These are phyloP conservation scores for Alectoris magna DNA, from an alignment of 2,797 vertebrate genomes.

Conservation along the genomic window DNA sequence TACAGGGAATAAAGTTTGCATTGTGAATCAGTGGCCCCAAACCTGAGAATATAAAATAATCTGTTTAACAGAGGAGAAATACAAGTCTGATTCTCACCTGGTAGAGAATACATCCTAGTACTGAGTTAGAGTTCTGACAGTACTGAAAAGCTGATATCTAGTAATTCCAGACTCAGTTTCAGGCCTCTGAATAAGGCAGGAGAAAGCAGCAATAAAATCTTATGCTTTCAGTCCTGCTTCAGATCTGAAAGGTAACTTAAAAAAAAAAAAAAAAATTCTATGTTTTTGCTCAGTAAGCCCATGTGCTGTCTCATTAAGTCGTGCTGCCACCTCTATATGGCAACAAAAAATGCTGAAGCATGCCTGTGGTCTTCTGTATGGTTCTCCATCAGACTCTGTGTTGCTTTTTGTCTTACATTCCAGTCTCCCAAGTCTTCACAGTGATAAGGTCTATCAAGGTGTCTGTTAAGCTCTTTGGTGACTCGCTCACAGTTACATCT, in stretches of 20 bases:
- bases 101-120: neutral
- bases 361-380: neutral
- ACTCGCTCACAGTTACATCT: too few relatives aligned
- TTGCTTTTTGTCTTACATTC: too few relatives aligned
- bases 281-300: neutral
- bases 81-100: neutral
- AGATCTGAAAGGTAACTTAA: neutral
- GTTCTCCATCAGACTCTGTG: too few relatives aligned
- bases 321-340: neutral
- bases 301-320: neutral
- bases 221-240: neutral
- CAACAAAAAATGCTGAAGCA: neutral
- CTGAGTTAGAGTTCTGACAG: neutral
- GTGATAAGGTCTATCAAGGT: too few relatives aligned
- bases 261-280: rapidly evolving
- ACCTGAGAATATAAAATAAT: neutral
- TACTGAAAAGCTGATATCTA: neutral
- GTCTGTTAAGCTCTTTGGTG: too few relatives aligned
- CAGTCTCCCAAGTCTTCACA: too few relatives aligned
- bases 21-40: neutral
- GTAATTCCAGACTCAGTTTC: neutral
- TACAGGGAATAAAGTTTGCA: neutral
- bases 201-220: neutral
- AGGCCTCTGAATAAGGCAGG: neutral
- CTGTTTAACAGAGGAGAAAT: neutral